Conservation (phyloP, 2,888 invertebrate genomes). For the Rosalia funebris region DNA sequence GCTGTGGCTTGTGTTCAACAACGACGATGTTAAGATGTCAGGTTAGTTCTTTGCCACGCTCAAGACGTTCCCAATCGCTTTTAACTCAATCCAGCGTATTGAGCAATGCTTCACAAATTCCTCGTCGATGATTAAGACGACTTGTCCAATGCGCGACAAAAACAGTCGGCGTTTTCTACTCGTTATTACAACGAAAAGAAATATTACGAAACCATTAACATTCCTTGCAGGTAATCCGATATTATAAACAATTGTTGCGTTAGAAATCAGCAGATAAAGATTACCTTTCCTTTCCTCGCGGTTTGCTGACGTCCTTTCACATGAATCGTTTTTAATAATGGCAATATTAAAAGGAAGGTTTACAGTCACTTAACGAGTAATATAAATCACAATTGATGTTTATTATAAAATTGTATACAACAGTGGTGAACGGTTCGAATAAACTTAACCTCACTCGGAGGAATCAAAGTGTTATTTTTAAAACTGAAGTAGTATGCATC, state of each 20-base stretch:
- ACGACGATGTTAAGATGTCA: slow-evolving; percentile 64
- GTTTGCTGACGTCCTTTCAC: slow-evolving; percentile 5
- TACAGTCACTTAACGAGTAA: slow-evolving; percentile 32
- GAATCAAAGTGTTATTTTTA: background rate
- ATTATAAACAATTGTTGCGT: background rate
- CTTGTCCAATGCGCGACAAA: background rate
- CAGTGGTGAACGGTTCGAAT: slow-evolving; percentile 4
- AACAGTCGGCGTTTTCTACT: background rate
- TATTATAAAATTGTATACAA: slow-evolving; percentile 37
- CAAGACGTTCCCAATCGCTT: background rate
- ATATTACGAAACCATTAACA: background rate
- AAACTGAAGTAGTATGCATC: background rate
- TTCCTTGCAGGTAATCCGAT: background rate
- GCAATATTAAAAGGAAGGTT: slow-evolving; percentile 16
- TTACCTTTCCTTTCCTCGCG: background rate
- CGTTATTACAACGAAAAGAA: background rate
- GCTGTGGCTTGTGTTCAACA: slow-evolving; percentile 67
- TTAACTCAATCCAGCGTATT: too few relatives aligned
- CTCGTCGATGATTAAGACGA: too few relatives aligned
- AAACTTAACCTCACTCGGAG: slow-evolving; percentile 21
- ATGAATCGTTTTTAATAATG: slow-evolving; percentile 11
- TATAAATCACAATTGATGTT: slow-evolving; percentile 41
- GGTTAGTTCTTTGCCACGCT: slow-evolving; percentile 49
- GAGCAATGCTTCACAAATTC: too few relatives aligned
- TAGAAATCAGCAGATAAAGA: background rate